phyloP scores from a whole-genome alignment of 2,888 invertebrate species.

The Cerceris ruficornis region DNA sequence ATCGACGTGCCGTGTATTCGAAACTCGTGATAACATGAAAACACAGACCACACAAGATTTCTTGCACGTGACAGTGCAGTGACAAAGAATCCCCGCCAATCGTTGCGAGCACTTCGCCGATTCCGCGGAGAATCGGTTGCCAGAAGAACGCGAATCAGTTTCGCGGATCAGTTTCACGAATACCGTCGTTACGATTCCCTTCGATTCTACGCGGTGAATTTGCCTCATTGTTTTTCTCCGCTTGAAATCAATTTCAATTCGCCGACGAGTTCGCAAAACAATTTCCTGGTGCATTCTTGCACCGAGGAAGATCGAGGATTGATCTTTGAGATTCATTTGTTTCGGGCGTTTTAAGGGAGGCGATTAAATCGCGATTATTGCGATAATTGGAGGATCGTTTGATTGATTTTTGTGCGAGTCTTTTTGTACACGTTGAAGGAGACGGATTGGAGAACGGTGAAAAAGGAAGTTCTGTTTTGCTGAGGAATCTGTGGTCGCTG shows the following conservation, averaged over 20 bases:
- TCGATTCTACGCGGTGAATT: background rate
- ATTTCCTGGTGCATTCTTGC: background rate
- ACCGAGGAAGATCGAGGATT: slow-evolving; percentile 4
- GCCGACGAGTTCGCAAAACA: background rate
- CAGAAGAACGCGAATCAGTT: slow-evolving; percentile 26
- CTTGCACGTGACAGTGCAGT: slow-evolving; percentile 51
- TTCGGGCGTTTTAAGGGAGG: background rate
- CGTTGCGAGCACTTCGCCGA: slow-evolving; percentile 1
- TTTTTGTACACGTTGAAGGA: too few relatives aligned
- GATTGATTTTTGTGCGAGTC: too few relatives aligned
- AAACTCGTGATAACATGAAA: slow-evolving; percentile 20
- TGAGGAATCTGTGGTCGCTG: too few relatives aligned
- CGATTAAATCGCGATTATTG: slow-evolving; percentile 8
- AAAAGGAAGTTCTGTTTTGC: too few relatives aligned
- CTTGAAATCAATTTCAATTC: background rate
- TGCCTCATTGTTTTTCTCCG: background rate
- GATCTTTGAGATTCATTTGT: background rate
- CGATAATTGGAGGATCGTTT: too few relatives aligned
- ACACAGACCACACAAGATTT: slow-evolving; percentile 23
- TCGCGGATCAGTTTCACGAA: slow-evolving; percentile 47
- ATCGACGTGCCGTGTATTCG: background rate
- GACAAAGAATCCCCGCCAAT: slow-evolving; percentile 45
- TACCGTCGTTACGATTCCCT: slow-evolving; percentile 12
- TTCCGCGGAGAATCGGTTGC: background rate
- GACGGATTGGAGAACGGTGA: too few relatives aligned